Base-by-base conservation (phyloP, 1,140 invertebrate species). In the Eueides isabella region DNA sequence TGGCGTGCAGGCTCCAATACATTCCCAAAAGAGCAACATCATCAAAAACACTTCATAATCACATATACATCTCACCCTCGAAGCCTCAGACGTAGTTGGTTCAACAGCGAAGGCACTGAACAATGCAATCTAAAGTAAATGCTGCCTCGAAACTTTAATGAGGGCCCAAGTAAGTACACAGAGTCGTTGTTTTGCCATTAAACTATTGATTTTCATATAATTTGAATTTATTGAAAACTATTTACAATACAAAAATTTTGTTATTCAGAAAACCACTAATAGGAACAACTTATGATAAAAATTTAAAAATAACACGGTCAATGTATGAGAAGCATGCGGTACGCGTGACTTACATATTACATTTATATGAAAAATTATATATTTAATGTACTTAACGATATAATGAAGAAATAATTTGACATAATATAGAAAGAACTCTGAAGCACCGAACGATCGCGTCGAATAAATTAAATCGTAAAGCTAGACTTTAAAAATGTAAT, bases 1-100 rank as follows among this genome's bases (percentile, higher is more conserved):
- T 74, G 26, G 73, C 66, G 68, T 64, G 63, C 12, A 48, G 61
- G 48, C n/a, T 29, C 38, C 33, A 19, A 84, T 80, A 81, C 75
- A 76, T 80, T 84, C 69, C 78, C 84, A 88, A 85, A 85, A 38
- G 78, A 80, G 74, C 80, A 81, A 80, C 73, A 83, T 85, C 85
- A 75, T 85, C 85, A 75, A 87, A 86, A 87, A 82, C n/a, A n/a
- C 76, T 83, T 78, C 80, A 82, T 90, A 88, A 89, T 88, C 88
- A 89, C 86, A 90, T 80, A 82, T 64, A 79, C 48, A 67, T 55
- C 73, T 74, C 77, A 72, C 65, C 41, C 64, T 23, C 63, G 14
- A n/a, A 61, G 41, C 44, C 31, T 23, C 16, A 38, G 4, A 31
- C 14, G 30, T 63, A 41, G 26, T n/a, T n/a, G n/a, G n/a, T 61